Evolutionary conservation across 2,797 vertebrate species (phyloP).

Genomic region (Acomys russatus): DNA sequence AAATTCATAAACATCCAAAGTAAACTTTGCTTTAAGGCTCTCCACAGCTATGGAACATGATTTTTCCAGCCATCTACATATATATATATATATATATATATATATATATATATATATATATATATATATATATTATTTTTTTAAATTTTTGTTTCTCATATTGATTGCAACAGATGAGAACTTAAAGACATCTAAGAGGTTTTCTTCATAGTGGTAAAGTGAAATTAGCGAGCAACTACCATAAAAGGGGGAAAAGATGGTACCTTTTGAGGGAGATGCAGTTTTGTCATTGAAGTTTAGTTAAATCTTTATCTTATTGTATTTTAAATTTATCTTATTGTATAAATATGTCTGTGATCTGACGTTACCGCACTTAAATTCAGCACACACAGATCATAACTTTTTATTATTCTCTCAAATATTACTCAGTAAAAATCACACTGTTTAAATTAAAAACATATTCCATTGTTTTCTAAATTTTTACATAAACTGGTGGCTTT

Average conservation of each 20-base stretch:
- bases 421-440: constrained; percentile 32
- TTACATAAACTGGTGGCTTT: constrained; percentile 51
- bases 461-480: constrained; percentile 38
- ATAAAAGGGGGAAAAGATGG: constrained; percentile 2
- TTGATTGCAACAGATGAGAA: background rate
- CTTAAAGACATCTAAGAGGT: background rate
- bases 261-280: background rate
- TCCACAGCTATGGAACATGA: background rate
- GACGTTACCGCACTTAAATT: constrained; percentile 33
- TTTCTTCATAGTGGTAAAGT: background rate
- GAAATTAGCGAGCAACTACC: constrained; percentile 1
- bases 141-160: constrained; percentile 53
- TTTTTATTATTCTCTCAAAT: constrained; percentile 45
- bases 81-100: no score
- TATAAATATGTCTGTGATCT: constrained; percentile 45
- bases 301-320: background rate
- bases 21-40: constrained; percentile 20
- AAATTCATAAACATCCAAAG: constrained; percentile 3
- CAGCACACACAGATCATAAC: background rate
- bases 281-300: constrained; percentile 57
- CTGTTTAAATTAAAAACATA: constrained; percentile 68
- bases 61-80: background rate
- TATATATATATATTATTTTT: background rate
- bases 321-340: background rate
- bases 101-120: no score